These are phyloP conservation scores for Ctenopoma multispine DNA, from an alignment of 2,797 vertebrate species.

Conservation along the genomic window DNA sequence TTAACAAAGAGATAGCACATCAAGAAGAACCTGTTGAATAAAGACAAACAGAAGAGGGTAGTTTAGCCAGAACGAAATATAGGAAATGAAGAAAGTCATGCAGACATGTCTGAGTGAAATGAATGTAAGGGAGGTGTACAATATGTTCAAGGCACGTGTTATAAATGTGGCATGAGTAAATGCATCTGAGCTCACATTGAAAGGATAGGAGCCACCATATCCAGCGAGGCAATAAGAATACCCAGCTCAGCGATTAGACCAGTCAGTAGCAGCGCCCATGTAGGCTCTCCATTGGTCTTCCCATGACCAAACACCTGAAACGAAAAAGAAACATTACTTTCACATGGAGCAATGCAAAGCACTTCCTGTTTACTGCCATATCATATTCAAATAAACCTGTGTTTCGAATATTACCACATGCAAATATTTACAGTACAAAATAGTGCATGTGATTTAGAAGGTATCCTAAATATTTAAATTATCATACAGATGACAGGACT, in stretches of 20 bases:
- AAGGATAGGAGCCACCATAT: constrained; percentile 99
- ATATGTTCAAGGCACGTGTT: neutral
- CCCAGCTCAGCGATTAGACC: constrained; percentile 96
- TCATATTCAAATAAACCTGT: constrained; percentile 42
- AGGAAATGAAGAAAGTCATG: neutral
- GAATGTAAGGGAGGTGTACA: neutral
- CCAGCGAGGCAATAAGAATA: constrained; percentile 96
- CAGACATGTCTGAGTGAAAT: neutral
- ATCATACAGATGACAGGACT: neutral
- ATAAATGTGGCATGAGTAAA: constrained; percentile 11
- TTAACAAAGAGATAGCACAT: constrained; percentile 99
- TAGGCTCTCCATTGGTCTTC: constrained; percentile 95
- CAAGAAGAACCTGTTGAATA: constrained; percentile 92
- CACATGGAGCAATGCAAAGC: constrained; percentile 53
- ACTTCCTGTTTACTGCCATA: neutral
- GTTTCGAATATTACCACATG: constrained; percentile 11
- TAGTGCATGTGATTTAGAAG: neutral
- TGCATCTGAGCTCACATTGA: constrained; percentile 90
- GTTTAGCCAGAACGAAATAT: neutral
- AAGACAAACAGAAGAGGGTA: constrained; percentile 7
- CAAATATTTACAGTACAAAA: constrained; percentile 1
- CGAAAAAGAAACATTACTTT: constrained; percentile 11
- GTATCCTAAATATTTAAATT: constrained; percentile 14
- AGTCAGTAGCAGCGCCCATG: constrained; percentile 95
- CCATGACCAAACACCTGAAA: constrained; percentile 94